Percentiles rank a stretch among this genome's conserved stretches.
Conservation (phyloP, 2,113 vertebrate genomes). For the Paracanthobrama guichenoti region DNA sequence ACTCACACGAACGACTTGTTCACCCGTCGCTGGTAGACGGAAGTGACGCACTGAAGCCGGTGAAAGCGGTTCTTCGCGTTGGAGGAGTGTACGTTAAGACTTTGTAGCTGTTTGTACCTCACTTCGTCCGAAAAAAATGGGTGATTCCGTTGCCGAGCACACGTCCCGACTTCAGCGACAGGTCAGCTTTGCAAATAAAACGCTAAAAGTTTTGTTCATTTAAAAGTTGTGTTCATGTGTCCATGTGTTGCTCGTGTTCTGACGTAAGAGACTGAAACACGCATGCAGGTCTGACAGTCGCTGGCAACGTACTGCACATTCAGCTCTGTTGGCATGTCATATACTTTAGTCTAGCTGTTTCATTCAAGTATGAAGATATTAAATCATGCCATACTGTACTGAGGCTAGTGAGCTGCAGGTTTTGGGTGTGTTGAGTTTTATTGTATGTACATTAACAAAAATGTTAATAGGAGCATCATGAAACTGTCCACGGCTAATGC, state of each 20-base stretch:
- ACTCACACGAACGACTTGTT: neutral
- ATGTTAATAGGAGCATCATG: neutral
- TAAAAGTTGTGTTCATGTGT: neutral
- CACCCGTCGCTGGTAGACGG: neutral
- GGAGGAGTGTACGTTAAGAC: neutral
- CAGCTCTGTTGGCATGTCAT: neutral
- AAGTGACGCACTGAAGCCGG: constrained; percentile 17
- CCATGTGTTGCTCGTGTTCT: neutral
- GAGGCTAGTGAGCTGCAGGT: neutral
- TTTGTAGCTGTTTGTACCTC: neutral
- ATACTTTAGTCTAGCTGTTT: neutral
- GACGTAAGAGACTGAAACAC: constrained; percentile 24
- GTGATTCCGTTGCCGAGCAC: constrained; percentile 69
- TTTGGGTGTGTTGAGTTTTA: neutral
- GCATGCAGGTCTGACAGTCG: neutral
- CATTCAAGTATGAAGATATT: neutral
- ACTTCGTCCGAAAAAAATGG: constrained; percentile 69
- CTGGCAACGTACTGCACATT: neutral
- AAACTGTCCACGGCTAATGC: neutral
- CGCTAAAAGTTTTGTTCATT: neutral
- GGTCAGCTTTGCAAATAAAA: constrained; percentile 69
- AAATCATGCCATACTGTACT: neutral
- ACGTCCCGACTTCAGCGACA: constrained; percentile 79
- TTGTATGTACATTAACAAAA: neutral
- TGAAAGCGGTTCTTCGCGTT: neutral